Base-by-base conservation (phyloP, 2,888 invertebrate genomes). In the Hanleya hanleyi region DNA sequence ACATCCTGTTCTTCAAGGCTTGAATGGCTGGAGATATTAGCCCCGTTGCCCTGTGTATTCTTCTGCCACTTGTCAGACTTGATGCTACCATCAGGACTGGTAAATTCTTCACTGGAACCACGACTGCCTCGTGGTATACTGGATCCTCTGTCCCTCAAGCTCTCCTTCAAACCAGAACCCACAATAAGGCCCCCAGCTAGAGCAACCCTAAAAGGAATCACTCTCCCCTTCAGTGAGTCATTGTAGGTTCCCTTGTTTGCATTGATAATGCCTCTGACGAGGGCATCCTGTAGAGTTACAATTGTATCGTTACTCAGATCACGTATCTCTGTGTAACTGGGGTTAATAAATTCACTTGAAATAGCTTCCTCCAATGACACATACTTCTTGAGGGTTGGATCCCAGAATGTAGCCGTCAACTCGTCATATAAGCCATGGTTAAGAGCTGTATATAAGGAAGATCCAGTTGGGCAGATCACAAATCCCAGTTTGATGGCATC, bases 241-340 rank as follows among this genome's bases (percentile, higher is more conserved):
- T 82, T 73, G 74, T 86, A 87, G 18, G 78, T 78, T 35, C 86
- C 86, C 69, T 78, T 74, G 29, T 79, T 70, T 6, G 80, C 75
- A 81, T 88, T 87, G 49, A 89, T 84, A 41, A 91, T 83, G 35
- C 91, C 91, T 75, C 89, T 89, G 75, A 90, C 88, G 70, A 92
- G 89, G 36, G 91, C 91, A 93, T 95, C 94, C 82, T 94, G 93
- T 62, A 98, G 90, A 0, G 95, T 95, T 36, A 96, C 92, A 6
- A 81, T 79, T 22, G 83, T 83, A 67, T 84, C 84, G 67, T 82
- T 81, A 12, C 72, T 70, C 22, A 86, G 74, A 66, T 87, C 86
- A 67, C 84, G 78, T 33, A 86, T 78, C 75, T 86, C 86, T 26
- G 73, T 73, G 70, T 84, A 85, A 51, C 74, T 75, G 6, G 78